Base-by-base conservation (phyloP, 2,888 invertebrate species). In the Tiliacea citrago region DNA sequence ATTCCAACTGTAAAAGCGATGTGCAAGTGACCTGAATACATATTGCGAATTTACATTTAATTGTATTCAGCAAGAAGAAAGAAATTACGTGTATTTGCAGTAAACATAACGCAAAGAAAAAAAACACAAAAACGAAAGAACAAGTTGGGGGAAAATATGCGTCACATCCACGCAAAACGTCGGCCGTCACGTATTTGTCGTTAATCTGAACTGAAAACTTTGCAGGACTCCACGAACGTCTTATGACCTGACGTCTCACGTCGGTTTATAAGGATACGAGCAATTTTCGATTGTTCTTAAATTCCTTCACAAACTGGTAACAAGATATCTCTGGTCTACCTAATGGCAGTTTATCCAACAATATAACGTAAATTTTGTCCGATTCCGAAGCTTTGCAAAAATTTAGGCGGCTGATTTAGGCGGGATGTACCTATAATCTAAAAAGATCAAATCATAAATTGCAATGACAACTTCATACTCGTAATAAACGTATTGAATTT, bases 371-470 rank as follows among this genome's bases (percentile, higher is more conserved):
- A 29, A 21, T n/a, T 42, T 53, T 69, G 10, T 16, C 24, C n/a
- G 70, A 69, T 53, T n/a, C 29, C 29, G 35, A 29, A 45, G 12
- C 13, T 21, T 55, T 45, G 35, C 7, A 70, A 71, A 55, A 55
- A 55, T 70, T 18, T 69, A 39, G 49, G 55, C 47, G 66, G 65
- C 12, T 49, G 18, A 5, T 76, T 75, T 57, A n/a, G n/a, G n/a
- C n/a, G n/a, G 29, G 55, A 65, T 65, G 21, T 65, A 39, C 39
- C 13, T 39, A 29, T 16, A 29, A 55, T 55, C 6, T 42, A 47
- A 10, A 47, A 16, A 13, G 7, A 47, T 45, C n/a, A 35, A n/a
- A 6, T 42, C 29, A 58, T 29, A 70, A 53, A n/a, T 53, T 6
- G 1, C 6, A 29, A 61, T 57, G 12, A 62, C 24, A 61, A 77